Base-by-base conservation (phyloP, 2,797 vertebrate species). In the Hippoglossus hippoglossus region DNA sequence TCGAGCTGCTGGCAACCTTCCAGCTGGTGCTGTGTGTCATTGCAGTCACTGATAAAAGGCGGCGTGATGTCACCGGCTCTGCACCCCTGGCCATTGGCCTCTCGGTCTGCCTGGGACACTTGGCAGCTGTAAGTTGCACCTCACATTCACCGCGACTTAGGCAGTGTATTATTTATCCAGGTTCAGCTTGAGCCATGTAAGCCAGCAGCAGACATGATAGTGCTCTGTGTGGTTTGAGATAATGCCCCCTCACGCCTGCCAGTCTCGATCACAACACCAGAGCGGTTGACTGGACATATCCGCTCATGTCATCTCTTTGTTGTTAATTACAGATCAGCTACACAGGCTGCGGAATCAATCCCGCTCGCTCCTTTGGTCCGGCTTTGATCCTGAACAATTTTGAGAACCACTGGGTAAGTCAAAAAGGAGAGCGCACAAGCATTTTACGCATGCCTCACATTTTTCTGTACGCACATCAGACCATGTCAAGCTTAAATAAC, bases 21-120 rank as follows among this genome's bases (percentile, higher is more conserved):
- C 98, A 99, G 93, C 91, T 99, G 71, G 98, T 99, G 77, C 92
- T 99, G 54, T 99, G 98, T 46, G 98, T 99, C 71, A 95, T 99
- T 34, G 98, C 98, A 68, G 96, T 96, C 70, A 99, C 98, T 15
- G 98, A 99, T 93, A 94, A 97, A 85, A 94, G 97, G 62, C 93
- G 98, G 56, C 95, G 91, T 3, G 98, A 99, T 46, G 92, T 99
- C 31, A 94, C 93, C 0, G 98, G 98, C 58, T 99, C 97, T 0
- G 96, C 95, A 2, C 97, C 98, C 2, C 79, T 99, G 24, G 98
- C 98, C 81, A 99, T 99, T 1, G 98, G 98, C 67, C 93, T 99
- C 51, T 99, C 98, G 0, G 98, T 99, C 60, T 96, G 95, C 47
- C 84, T 99, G 82, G 98, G 98, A 51, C 98, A 99, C 67, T 94